Base-by-base conservation (phyloP, 2,888 invertebrate genomes). In the Siphonodentalium dalli region DNA sequence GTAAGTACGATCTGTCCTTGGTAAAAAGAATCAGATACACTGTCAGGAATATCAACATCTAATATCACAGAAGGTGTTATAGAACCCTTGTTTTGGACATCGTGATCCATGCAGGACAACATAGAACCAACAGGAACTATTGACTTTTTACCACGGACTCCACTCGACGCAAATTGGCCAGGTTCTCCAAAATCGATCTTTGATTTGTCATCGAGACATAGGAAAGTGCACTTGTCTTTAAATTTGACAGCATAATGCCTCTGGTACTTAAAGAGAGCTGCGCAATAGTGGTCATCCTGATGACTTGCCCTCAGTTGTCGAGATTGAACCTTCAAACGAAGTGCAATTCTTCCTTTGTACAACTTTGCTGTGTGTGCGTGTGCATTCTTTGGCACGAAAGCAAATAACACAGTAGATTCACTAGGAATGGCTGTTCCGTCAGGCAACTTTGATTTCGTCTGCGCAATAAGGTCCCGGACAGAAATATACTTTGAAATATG, bases 231-330 rank as follows among this genome's bases (percentile, higher is more conserved):
- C 11, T 35, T 18, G 9, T 45, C 38, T 15, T 13, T 38, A 23
- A 28, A 28, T 18, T 43, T 46, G 23, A 40, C n/a, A n/a, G 60
- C 53, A 47, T 42, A 53, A 29, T 53, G 38, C 26, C 21, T 15
- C 35, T 50, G 21, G 37, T 58, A 61, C 18, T 47, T 58, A 23
- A 58, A 58, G 9, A 52, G 26, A 21, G 61, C 58, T 27, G 52
- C 45, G 44, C 58, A 58, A 23, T 53, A 61, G 34, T 58, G 61
- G 18, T 58, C 58, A 46, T 61, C 55, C 11, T 48, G 40, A 52
- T 59, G 62, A 1, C 52, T 27, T 23, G 40, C 31, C 7, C 54
- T 11, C n/a, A 62, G 31, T 26, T 59, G 58, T 8, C 62, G 24
- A n/a, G 46, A 47, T 40, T 61, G 61, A 8, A 61, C 43, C 27